Conservation (phyloP, 2,888 invertebrate species). For the Emmelina monodactyla region DNA sequence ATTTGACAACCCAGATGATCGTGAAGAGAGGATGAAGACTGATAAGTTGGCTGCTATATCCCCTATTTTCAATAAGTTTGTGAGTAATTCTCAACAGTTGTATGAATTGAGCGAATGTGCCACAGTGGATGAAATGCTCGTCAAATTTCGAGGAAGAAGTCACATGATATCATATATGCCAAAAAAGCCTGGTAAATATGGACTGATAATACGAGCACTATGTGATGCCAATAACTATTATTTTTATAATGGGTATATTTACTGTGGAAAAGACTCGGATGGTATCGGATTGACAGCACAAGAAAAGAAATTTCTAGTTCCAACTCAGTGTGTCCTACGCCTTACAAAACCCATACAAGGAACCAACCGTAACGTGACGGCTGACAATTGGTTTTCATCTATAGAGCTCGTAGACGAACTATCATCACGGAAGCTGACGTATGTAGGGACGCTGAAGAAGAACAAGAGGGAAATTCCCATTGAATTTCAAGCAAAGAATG, state of each 20-base stretch:
- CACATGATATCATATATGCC: no score
- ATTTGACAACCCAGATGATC: background rate
- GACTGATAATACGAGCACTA: conserved; percentile 14
- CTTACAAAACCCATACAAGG: conserved; percentile 13
- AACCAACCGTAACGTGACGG: conserved; percentile 14
- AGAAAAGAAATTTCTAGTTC: conserved; percentile 13
- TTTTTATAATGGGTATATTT: conserved; percentile 14
- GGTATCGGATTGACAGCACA: conserved; percentile 9
- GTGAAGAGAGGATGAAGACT: background rate
- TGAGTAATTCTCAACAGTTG: no score
- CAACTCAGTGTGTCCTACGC: conserved; percentile 15
- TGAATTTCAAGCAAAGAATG: conserved; percentile 8
- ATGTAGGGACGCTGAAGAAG: conserved; percentile 14
- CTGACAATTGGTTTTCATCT: conserved; percentile 20
- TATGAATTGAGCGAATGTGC: no score
- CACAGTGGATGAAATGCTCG: no score
- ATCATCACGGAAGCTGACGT: conserved; percentile 14
- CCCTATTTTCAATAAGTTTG: background rate
- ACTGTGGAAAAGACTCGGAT: conserved; percentile 16
- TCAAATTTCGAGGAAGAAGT: no score
- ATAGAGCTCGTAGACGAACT: conserved; percentile 15
- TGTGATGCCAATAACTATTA: conserved; percentile 14
- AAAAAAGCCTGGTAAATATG: conserved; percentile 19
- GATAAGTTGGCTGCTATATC: background rate
- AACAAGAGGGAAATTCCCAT: conserved; percentile 14